These are phyloP conservation scores for Alaudala cheleensis DNA, from an alignment of 2,113 vertebrate genomes.

Conservation along the genomic window DNA sequence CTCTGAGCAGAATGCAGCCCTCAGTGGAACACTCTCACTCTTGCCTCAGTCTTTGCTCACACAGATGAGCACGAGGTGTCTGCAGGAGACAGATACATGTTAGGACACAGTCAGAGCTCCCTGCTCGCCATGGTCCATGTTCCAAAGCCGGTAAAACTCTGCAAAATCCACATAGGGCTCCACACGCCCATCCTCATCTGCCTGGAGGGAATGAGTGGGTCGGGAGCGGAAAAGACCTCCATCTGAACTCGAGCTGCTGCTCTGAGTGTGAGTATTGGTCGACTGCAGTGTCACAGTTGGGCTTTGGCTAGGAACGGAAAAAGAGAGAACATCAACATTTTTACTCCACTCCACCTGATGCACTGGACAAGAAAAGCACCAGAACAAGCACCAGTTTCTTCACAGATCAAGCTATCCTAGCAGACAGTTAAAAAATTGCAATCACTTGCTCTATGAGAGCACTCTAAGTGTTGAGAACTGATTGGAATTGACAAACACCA, in stretches of 20 bases:
- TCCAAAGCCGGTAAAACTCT: conserved; percentile 94
- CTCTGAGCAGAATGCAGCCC: not conserved
- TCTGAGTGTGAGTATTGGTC: conserved; percentile 96
- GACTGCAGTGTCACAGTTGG: conserved; percentile 95
- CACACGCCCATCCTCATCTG: conserved; percentile 92
- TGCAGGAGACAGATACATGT: not conserved
- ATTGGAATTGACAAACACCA: not conserved
- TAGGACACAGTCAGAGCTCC: conserved; percentile 65
- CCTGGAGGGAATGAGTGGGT: conserved; percentile 88
- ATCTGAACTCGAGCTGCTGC: conserved; percentile 93
- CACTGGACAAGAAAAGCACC: not conserved
- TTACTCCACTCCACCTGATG: not conserved
- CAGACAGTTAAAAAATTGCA: not conserved
- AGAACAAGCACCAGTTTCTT: not conserved
- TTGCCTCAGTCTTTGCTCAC: not conserved
- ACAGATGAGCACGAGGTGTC: accelerated
- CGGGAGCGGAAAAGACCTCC: conserved; percentile 93
- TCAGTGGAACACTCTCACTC: not conserved
- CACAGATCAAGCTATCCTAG: not conserved
- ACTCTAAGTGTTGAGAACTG: not conserved
- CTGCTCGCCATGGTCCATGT: conserved; percentile 86
- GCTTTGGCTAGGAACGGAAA: conserved; percentile 81
- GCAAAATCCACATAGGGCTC: conserved; percentile 97
- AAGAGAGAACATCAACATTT: not conserved
- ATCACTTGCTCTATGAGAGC: not conserved